These are phyloP conservation scores for Apteryx owenii DNA, from an alignment of 2,113 vertebrate species.

Conservation along the genomic window DNA sequence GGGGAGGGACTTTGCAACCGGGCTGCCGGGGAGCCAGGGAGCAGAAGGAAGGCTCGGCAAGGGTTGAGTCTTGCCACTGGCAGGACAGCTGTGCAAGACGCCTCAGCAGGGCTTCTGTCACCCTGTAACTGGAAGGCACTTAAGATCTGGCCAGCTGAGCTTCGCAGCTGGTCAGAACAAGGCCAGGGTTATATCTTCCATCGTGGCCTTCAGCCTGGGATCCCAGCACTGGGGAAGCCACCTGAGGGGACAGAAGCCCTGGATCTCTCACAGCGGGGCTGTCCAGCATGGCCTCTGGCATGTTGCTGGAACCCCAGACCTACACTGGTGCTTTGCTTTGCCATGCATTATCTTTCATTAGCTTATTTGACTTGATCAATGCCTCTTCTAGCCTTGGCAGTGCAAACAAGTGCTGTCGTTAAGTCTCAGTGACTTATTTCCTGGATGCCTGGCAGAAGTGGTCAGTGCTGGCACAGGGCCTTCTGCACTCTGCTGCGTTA, in stretches of 20 bases:
- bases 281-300: neutral
- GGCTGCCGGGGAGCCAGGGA: neutral
- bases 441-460: neutral
- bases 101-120: neutral
- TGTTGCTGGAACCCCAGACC: neutral
- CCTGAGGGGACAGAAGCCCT: neutral
- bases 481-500: neutral
- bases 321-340: neutral
- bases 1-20: neutral
- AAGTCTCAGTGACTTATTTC: neutral
- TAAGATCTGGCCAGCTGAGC: neutral
- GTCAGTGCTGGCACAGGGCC: neutral
- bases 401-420: neutral
- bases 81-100: rapidly evolving
- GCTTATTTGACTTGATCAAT: neutral
- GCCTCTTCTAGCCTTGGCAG: neutral
- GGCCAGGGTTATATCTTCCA: neutral
- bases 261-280: neutral
- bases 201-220: neutral
- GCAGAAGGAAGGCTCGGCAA: neutral
- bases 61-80: neutral
- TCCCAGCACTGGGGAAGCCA: neutral
- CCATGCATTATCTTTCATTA: neutral
- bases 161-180: neutral
- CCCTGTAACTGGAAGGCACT: neutral